These are phyloP conservation scores for Coturnix japonica DNA, from an alignment of 2,113 vertebrate genomes.

Conservation along the genomic window DNA sequence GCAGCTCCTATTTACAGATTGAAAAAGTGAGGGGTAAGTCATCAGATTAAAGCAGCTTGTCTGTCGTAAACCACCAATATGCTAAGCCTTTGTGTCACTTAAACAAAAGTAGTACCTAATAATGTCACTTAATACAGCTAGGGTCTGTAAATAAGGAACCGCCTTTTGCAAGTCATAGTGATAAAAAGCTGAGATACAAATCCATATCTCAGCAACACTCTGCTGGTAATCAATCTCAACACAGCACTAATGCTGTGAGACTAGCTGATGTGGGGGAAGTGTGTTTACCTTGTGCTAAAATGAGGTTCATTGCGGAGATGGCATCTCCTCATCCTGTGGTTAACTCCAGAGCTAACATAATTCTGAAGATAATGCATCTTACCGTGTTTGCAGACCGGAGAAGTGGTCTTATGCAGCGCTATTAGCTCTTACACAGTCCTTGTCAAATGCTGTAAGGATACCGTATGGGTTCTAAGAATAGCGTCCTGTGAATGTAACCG, in stretches of 20 bases:
- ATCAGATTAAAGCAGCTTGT: constrained; percentile 73
- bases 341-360: constrained; percentile 64
- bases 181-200: constrained; percentile 77
- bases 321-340: constrained; percentile 68
- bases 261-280: constrained; percentile 56
- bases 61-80: constrained; percentile 77
- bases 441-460: constrained; percentile 5
- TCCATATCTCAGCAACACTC: constrained; percentile 81
- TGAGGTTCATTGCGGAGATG: constrained; percentile 67
- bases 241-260: constrained; percentile 71
- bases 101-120: constrained; percentile 78
- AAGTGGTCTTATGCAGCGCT: constrained; percentile 2
- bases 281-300: constrained; percentile 78
- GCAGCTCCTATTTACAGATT: constrained; percentile 68
- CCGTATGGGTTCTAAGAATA: neutral
- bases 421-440: constrained; percentile 14
- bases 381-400: constrained; percentile 59
- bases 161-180: constrained; percentile 70
- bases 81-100: constrained; percentile 75
- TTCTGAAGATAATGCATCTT: constrained; percentile 67
- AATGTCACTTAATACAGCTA: constrained; percentile 78
- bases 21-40: constrained; percentile 65
- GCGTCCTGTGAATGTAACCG: neutral
- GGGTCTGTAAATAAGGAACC: constrained; percentile 73
- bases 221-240: constrained; percentile 64